Evolutionary conservation across 2,888 invertebrate species (phyloP), one percentile per base, ranked within the genome.

Genomic region (Tridacna crocea): DNA sequence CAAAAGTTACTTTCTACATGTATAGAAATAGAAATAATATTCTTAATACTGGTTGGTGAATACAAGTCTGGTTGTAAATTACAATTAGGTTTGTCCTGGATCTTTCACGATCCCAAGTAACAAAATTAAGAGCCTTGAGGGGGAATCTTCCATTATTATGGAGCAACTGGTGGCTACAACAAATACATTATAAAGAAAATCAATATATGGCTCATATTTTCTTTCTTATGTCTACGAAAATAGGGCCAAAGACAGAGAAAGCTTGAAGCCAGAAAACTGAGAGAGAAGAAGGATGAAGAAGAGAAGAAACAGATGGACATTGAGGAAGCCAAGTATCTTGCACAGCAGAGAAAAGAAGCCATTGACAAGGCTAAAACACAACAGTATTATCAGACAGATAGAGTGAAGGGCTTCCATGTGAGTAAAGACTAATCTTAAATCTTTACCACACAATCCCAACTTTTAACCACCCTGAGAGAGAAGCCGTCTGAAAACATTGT

Each of bases 361-460:
- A 94, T 95, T 72, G 94, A 94, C 72, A 93, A 93, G 82, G 94
- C 94, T 15, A 94, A 94, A 84, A 93, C 93, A 51, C 92, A 92
- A 79, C 94, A 94, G 88, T 95, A 94, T 85, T 94, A 94, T 77
- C 94, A 94, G 85, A 94, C 94, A 72, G 94, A 94, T 83, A 85
- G 94, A 77, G 93, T 95, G 66, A 94, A 94, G 88, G 88, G 88
- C 58, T 94, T 95, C 89, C 94, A 95, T 91, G 94, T 94, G 88
- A 92, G 93, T 89, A 22, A 10, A 13, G 8, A 36, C 36, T 36
- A 36, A 36, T 8, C 36, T 36, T 36, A 36, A 36, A 8, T 36
- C 36, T 4, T 36, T 36, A 4, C 36, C 8, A 36, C 36, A n/a
- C n/a, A n/a, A n/a, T n/a, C n/a, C n/a, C n/a, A n/a, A n/a, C n/a